Conservation (phyloP, 2,113 vertebrate genomes). For the Siphamia tubifer region DNA sequence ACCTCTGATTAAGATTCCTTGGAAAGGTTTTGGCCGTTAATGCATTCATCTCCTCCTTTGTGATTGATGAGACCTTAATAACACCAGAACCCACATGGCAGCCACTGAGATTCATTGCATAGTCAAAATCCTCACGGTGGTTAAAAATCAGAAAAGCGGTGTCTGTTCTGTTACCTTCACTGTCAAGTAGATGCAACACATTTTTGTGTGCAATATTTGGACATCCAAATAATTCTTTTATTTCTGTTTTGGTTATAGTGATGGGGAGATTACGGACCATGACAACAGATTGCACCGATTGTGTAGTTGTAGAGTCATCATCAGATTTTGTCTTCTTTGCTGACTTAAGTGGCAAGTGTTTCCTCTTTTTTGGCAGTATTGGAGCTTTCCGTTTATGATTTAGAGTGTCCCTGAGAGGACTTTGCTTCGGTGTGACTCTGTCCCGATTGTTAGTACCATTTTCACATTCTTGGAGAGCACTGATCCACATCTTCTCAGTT, state of each 20-base stretch:
- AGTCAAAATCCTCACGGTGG: constrained; percentile 79
- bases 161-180: constrained; percentile 79
- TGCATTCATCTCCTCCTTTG: constrained; percentile 80
- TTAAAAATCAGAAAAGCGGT: constrained; percentile 87
- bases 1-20: not conserved
- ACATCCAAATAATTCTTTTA: constrained; percentile 84
- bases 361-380: constrained; percentile 53
- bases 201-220: constrained; percentile 79
- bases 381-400: constrained; percentile 49
- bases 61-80: constrained; percentile 84
- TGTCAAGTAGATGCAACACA: constrained; percentile 85
- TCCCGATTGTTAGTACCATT: not conserved
- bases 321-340: constrained; percentile 66
- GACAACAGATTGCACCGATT: constrained; percentile 79
- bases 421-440: constrained; percentile 7
- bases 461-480: constrained; percentile 67
- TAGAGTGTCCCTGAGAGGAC: constrained; percentile 10
- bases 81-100: constrained; percentile 74
- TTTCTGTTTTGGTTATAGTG: constrained; percentile 84
- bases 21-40: constrained; percentile 71
- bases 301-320: not conserved
- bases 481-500: constrained; percentile 86
- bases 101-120: constrained; percentile 83
- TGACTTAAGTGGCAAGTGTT: constrained; percentile 55
- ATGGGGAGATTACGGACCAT: constrained; percentile 85